Conservation (phyloP, 2,797 vertebrate species). For the Catharus ustulatus region DNA sequence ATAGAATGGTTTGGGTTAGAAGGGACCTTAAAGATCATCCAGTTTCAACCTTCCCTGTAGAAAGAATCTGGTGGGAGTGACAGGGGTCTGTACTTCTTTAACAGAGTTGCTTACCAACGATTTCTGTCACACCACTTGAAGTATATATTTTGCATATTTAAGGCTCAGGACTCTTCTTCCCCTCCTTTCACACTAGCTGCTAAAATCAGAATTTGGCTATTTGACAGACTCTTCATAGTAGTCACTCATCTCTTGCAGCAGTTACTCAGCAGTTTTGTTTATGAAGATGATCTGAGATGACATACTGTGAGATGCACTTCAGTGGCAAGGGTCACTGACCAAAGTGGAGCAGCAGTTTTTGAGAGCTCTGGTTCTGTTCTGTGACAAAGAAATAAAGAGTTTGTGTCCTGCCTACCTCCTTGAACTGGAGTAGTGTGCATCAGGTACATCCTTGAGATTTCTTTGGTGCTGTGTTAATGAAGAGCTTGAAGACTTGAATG, state of each 20-base stretch:
- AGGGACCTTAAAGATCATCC: not conserved
- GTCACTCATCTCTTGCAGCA: not conserved
- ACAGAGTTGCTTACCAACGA: rapidly evolving
- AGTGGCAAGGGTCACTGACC: not conserved
- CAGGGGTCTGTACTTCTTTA: not conserved
- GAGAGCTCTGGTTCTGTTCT: not conserved
- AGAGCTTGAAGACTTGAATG: not conserved
- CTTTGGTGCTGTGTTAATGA: not conserved
- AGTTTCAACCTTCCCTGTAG: not conserved
- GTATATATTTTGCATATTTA: not conserved
- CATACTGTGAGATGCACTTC: not conserved
- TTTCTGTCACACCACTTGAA: not conserved
- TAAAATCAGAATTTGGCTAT: not conserved
- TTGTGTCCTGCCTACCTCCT: not conserved
- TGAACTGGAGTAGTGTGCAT: not conserved
- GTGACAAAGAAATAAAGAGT: not conserved
- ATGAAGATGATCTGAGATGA: not conserved
- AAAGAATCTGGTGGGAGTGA: not conserved
- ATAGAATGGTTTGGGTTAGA: not conserved
- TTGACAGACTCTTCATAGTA: not conserved
- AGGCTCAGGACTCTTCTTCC: not conserved
- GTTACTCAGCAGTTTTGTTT: not conserved
- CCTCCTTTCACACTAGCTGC: not conserved
- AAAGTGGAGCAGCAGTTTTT: not conserved
- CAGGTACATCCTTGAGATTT: not conserved